These are phyloP conservation scores for Drosophila paucipuncta DNA, from an alignment of 2,888 invertebrate species.

Conservation along the genomic window DNA sequence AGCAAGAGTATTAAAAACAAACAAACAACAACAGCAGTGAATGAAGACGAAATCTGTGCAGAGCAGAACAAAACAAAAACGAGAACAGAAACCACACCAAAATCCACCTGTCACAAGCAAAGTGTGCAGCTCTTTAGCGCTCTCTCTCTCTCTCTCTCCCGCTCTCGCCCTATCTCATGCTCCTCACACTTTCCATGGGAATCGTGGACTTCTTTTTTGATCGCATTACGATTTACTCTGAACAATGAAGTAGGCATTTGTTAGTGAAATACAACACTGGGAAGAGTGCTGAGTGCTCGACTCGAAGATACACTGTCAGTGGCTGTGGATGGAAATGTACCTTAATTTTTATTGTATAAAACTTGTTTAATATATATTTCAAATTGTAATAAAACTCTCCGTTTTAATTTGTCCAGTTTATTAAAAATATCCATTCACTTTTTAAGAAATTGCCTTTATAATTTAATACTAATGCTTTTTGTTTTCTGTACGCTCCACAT, in stretches of 20 bases:
- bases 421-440: neutral
- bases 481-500: neutral
- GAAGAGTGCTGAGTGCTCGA: neutral
- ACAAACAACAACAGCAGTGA: constrained; percentile 31
- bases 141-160: neutral
- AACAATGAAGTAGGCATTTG: neutral
- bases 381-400: neutral
- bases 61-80: constrained; percentile 23
- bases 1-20: constrained; percentile 15
- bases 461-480: neutral
- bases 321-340: neutral
- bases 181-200: constrained; percentile 4
- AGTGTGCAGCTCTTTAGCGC: constrained; percentile 5
- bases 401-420: neutral
- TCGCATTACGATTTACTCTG: constrained; percentile 14
- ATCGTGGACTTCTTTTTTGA: constrained; percentile 35
- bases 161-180: constrained; percentile 3
- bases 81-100: constrained; percentile 39
- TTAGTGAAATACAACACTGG: neutral
- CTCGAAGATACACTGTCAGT: neutral
- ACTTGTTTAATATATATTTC: neutral
- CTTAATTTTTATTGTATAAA: neutral
- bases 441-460: neutral
- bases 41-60: constrained; percentile 34
- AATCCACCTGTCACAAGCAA: constrained; percentile 63